Percentiles rank a stretch among this genome's conserved stretches.
These are phyloP conservation scores for Peromyscus maniculatus DNA, from an alignment of 2,113 vertebrate species.

Conservation along the genomic window DNA sequence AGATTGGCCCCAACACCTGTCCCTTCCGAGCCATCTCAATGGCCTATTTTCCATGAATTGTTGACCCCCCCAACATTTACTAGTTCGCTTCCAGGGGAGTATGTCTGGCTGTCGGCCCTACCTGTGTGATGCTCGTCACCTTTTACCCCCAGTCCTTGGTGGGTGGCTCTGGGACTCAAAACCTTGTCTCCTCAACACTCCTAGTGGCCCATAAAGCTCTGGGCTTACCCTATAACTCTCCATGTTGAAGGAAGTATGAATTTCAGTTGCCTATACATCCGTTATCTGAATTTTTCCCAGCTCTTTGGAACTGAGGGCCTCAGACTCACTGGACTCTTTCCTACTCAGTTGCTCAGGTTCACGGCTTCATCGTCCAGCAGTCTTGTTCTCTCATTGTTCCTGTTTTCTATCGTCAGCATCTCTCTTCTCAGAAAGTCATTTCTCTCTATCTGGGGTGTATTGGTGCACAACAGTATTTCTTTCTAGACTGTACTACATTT, in stretches of 20 bases:
- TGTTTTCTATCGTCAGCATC: not conserved
- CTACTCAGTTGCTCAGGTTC: not conserved
- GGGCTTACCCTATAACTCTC: not conserved
- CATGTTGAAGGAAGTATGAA: not conserved
- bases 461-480: constrained; percentile 34
- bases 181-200: not conserved
- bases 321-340: not conserved
- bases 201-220: fast-evolving
- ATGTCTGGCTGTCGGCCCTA: not conserved
- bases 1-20: not conserved
- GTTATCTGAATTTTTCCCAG: not conserved
- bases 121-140: not conserved
- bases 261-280: fast-evolving
- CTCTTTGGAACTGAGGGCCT: not conserved
- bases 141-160: not conserved
- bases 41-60: not conserved
- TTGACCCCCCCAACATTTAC: not conserved
- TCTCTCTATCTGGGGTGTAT: not conserved
- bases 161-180: not conserved
- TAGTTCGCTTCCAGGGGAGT: not conserved
- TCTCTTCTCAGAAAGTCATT: not conserved
- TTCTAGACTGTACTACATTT: not conserved
- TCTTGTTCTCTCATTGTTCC: not conserved
- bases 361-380: not conserved
- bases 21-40: not conserved